A percentile compares a stretch with the other conserved stretches of the same genome.
phyloP scores from a whole-genome alignment of 2,888 invertebrate species.

The Polietes domitor region DNA sequence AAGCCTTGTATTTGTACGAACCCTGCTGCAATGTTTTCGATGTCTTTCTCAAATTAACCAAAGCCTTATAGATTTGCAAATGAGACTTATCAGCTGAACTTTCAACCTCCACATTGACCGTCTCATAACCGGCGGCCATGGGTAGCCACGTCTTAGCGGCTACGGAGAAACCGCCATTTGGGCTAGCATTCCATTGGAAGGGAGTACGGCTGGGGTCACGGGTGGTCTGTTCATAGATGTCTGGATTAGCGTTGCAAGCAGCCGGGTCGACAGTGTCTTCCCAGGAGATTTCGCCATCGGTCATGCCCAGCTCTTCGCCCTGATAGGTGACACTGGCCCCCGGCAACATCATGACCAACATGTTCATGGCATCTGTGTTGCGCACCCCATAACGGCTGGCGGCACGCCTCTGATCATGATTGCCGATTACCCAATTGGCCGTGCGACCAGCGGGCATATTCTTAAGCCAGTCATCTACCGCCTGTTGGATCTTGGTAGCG shows the following conservation, averaged over 20 bases:
- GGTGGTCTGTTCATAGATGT: slow-evolving; percentile 82
- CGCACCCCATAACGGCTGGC: slow-evolving; percentile 84
- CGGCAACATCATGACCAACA: slow-evolving; percentile 84
- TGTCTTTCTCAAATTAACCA: slow-evolving; percentile 79
- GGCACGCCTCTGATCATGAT: slow-evolving; percentile 85
- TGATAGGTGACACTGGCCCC: slow-evolving; percentile 85
- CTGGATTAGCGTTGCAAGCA: slow-evolving; percentile 81
- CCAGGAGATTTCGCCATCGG: slow-evolving; percentile 82
- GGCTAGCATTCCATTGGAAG: slow-evolving; percentile 82
- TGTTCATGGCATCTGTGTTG: slow-evolving; percentile 88
- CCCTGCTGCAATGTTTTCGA: slow-evolving; percentile 75
- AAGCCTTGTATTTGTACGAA: slow-evolving; percentile 72
- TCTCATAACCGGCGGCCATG: slow-evolving; percentile 82
- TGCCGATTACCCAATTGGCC: slow-evolving; percentile 87
- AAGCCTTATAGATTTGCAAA: slow-evolving; percentile 83
- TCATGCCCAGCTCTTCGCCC: slow-evolving; percentile 75
- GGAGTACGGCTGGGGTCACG: slow-evolving; percentile 84
- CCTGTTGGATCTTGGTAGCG: slow-evolving; percentile 81
- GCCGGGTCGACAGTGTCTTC: slow-evolving; percentile 82
- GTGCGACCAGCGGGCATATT: slow-evolving; percentile 82
- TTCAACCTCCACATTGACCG: slow-evolving; percentile 83
- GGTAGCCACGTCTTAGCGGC: slow-evolving; percentile 77
- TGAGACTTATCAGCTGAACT: slow-evolving; percentile 81
- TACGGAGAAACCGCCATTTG: slow-evolving; percentile 78
- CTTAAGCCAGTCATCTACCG: slow-evolving; percentile 82